Evolutionary conservation across 2,888 invertebrate genomes (phyloP).

Genomic region (Furcula furcula): DNA sequence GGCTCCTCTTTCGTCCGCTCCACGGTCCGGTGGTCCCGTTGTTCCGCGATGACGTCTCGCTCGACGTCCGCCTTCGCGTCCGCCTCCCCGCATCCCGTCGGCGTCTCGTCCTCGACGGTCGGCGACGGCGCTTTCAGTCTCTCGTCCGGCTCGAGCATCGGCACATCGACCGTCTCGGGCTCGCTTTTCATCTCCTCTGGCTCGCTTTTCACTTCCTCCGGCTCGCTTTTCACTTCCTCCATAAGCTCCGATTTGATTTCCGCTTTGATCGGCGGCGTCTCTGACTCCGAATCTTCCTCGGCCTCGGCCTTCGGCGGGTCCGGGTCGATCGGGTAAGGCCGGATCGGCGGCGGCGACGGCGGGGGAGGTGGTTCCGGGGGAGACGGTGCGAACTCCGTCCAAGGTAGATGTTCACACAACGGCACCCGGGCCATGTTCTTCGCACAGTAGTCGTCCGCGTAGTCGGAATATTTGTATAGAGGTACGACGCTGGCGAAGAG

Average conservation of each 20-base stretch:
- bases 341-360: conserved; percentile 52
- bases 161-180: conserved; percentile 37
- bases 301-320: conserved; percentile 34
- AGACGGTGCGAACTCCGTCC: conserved; percentile 63
- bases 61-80: conserved; percentile 20
- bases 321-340: conserved; percentile 60
- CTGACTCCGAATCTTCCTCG: conserved; percentile 16
- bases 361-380: conserved; percentile 62
- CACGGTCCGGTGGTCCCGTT: conserved; percentile 62
- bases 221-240: conserved; percentile 1
- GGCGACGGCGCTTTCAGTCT: conserved; percentile 58
- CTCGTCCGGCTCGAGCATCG: conserved; percentile 54
- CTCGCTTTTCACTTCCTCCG: conserved; percentile 24
- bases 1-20: conserved; percentile 62
- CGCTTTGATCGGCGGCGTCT: conserved; percentile 9
- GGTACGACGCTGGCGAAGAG: conserved; percentile 70
- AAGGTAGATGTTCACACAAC: conserved; percentile 56
- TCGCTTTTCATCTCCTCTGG: conserved; percentile 12
- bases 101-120: conserved; percentile 45
- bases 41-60: conserved; percentile 16
- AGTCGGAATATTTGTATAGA: conserved; percentile 72
- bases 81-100: conserved; percentile 22
- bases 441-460: conserved; percentile 70
- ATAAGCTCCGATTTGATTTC: conserved; percentile 14
- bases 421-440: conserved; percentile 65